Base-by-base conservation (phyloP, 2,113 vertebrate species). In the Mellivora capensis region DNA sequence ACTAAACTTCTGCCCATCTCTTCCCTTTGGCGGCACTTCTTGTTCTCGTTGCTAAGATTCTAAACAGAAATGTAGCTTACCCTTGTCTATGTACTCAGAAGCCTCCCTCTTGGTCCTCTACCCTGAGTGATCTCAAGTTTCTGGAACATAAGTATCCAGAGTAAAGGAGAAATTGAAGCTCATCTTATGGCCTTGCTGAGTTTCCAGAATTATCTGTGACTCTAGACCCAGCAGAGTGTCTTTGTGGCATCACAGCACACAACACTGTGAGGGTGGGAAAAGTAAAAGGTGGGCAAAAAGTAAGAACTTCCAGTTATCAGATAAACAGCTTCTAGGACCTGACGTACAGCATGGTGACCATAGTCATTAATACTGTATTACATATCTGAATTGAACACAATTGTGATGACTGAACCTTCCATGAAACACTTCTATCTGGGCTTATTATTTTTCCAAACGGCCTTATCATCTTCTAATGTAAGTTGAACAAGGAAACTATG, bases 391-490 rank as follows among this genome's bases (percentile, higher is more conserved):
- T n/a, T n/a, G n/a, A n/a, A 12, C 12, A 21, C 42, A 80, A 77
- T 4, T 57, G 9, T 67, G 54, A 29, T 61, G 80, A 54, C 47
- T 37, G 27, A 34, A 14, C 0, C 20, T 61, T 52, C 29, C 18
- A 39, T 14, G 0, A 92, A 39, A 42, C 47, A 89, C 5, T 10
- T 59, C 18, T 69, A 17, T 31, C 83, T 25, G 49, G 12, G 49
- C 37, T 79, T 21, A 59, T 4, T 64, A 31, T 14, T 74, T 87
- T 95, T 83, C 88, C n/a, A 84, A 96, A 80, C 49, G 27, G 64
- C 4, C 7, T 52, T 23, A 77, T 47, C 12, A 59, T 37, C 81
- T 59, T 42, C 34, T 67, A 87, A 71, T 74, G 25, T 52, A 31
- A 74, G 14, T 37, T 81, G 72, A 94, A 47, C 14, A 54, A 77